phyloP scores from a whole-genome alignment of 2,888 invertebrate genomes.

The Alloplasta piceator region DNA sequence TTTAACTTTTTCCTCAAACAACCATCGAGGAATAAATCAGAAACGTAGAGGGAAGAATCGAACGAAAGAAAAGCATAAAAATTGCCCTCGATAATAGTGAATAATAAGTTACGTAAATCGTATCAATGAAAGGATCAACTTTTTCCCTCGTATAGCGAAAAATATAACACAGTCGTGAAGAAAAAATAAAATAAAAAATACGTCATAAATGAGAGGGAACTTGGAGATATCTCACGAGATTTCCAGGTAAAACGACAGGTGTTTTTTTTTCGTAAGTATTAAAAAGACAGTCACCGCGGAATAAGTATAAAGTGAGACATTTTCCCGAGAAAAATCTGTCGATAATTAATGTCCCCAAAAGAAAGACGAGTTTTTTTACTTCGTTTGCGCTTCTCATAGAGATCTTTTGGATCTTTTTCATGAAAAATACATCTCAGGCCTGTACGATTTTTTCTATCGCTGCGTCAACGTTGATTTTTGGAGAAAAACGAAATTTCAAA shows the following conservation, averaged over 20 bases:
- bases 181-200: background rate
- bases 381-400: too few relatives aligned
- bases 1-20: slow-evolving; percentile 18
- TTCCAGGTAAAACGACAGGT: slow-evolving; percentile 6
- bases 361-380: too few relatives aligned
- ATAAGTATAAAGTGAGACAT: background rate
- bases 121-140: slow-evolving; percentile 21
- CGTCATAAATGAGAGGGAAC: background rate
- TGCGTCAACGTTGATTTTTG: too few relatives aligned
- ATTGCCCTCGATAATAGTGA: slow-evolving; percentile 39
- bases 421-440: too few relatives aligned
- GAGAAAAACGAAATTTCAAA: too few relatives aligned
- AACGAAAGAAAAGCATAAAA: slow-evolving; percentile 24
- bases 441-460: too few relatives aligned
- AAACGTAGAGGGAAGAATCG: slow-evolving; percentile 3
- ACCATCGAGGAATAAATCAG: background rate
- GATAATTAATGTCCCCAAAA: background rate
- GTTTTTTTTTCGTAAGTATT: background rate
- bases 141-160: background rate
- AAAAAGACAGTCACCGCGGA: background rate
- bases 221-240: background rate
- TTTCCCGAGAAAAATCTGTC: background rate
- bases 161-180: background rate
- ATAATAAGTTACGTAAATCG: slow-evolving; percentile 57
- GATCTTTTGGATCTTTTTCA: too few relatives aligned